Percentiles rank a stretch among this genome's conserved stretches.
Evolutionary conservation across 1,140 invertebrate species (phyloP).

Genomic region (Procambarus virginalis): DNA sequence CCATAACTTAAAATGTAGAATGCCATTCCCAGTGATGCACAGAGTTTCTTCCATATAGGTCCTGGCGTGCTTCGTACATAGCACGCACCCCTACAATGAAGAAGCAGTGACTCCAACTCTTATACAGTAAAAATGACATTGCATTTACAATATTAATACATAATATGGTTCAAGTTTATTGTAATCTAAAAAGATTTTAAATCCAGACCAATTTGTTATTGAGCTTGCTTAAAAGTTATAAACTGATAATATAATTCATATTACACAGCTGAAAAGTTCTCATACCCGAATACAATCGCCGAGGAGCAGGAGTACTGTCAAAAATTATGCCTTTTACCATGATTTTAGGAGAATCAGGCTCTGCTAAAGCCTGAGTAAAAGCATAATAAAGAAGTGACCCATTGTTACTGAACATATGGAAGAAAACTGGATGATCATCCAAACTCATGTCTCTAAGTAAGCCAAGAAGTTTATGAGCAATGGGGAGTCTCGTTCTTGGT

Average conservation of each 20-base stretch:
- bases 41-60: slow-evolving; percentile 68
- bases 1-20: slow-evolving; percentile 42
- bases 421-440: slow-evolving; percentile 83
- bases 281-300: slow-evolving; percentile 76
- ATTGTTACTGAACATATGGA: slow-evolving; percentile 88
- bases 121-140: neutral
- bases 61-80: slow-evolving; percentile 75
- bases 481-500: slow-evolving; percentile 77
- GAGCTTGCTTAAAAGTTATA: neutral
- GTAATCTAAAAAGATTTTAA: neutral
- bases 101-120: neutral
- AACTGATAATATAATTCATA: neutral
- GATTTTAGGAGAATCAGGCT: slow-evolving; percentile 74
- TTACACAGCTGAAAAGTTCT: neutral
- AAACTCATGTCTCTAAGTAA: slow-evolving; percentile 80
- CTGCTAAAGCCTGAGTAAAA: slow-evolving; percentile 77
- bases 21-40: slow-evolving; percentile 52
- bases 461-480: slow-evolving; percentile 82
- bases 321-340: slow-evolving; percentile 84
- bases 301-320: slow-evolving; percentile 83
- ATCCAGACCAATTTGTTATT: neutral
- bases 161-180: too few relatives aligned
- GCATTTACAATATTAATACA: neutral
- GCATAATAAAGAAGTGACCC: slow-evolving; percentile 83
- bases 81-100: slow-evolving; percentile 79